These are phyloP conservation scores for Lingula anatina DNA, from an alignment of 2,888 invertebrate species.

Conservation along the genomic window DNA sequence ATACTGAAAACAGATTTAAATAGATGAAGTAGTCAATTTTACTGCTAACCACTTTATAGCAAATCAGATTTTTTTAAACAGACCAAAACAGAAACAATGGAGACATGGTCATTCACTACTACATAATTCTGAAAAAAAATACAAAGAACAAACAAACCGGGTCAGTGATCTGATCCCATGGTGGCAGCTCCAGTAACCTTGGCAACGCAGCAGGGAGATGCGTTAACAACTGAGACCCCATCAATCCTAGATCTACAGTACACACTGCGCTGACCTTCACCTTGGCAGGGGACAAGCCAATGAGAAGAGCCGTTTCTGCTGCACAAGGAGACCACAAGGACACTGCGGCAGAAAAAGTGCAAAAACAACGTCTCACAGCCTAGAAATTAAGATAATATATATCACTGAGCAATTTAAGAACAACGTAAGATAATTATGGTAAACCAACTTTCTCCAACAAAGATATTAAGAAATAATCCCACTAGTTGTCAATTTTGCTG, in stretches of 20 bases:
- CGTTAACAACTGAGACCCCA: conserved; percentile 1
- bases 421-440: background rate
- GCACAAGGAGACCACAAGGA: conserved; percentile 14
- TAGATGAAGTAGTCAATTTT: no score
- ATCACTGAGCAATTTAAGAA: background rate
- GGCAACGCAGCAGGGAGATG: conserved; percentile 4
- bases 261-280: background rate
- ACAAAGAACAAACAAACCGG: conserved; percentile 15
- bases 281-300: conserved; percentile 2
- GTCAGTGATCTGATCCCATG: conserved; percentile 23
- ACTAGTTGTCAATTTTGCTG: background rate
- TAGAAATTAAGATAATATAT: background rate
- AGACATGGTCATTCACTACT: background rate
- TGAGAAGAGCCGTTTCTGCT: conserved; percentile 6
- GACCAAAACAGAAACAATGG: background rate
- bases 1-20: no score
- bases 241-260: background rate
- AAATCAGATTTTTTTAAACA: background rate
- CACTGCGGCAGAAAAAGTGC: conserved; percentile 16
- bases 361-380: conserved; percentile 6
- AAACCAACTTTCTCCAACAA: background rate
- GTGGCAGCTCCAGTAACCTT: conserved; percentile 17
- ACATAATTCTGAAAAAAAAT: background rate
- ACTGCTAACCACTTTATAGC: background rate
- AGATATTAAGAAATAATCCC: background rate